Base-by-base conservation (phyloP, 2,797 vertebrate genomes). In the Botia almorhae region DNA sequence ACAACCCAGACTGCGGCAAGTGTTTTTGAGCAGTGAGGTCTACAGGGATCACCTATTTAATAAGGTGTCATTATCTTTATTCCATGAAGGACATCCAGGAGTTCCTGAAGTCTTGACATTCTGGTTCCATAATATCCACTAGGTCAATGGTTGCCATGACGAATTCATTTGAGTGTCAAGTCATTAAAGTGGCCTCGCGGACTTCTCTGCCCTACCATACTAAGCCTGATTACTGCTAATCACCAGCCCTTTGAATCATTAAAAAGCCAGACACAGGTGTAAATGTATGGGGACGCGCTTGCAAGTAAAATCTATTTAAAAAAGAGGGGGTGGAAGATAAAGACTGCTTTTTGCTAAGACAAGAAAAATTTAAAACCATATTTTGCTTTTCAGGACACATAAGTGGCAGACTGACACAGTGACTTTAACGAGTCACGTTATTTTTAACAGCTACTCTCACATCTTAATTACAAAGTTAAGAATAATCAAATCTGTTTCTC, bases 81-180 rank as follows among this genome's bases (percentile, higher is more conserved):
- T 90, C 86, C 82, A 81, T 84, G 74, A 84, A 86, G 91, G 87
- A 91, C 81, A 84, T 83, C 80, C 48, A 55, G 75, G 69, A 81
- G 84, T 87, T 89, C 87, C 80, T 81, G 67, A 89, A 87, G 88
- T 91, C 87, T 91, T 92, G 90, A 91, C 90, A 89, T 92, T 93
- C 90, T 85, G 88, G 89, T 93, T 89, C 85, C 33, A 78, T 85
- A 87, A 91, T 88, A 80, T 60, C 86, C 85, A 86, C 85, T 85
- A 79, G 87, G 88, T 90, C 87, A 90, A 79, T 60, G 51, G 73
- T 83, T 87, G 88, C 91, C 87, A 81, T 91, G 88, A 92, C 85
- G 84, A 86, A 89, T 92, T 69, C 80, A 87, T 90, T 92, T 88
- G 46, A 69, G 63, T 76, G 70, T 81, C 48, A 80, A 87, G 87